Conservation (phyloP, 2,888 invertebrate genomes). For the Punctoribates punctum region DNA sequence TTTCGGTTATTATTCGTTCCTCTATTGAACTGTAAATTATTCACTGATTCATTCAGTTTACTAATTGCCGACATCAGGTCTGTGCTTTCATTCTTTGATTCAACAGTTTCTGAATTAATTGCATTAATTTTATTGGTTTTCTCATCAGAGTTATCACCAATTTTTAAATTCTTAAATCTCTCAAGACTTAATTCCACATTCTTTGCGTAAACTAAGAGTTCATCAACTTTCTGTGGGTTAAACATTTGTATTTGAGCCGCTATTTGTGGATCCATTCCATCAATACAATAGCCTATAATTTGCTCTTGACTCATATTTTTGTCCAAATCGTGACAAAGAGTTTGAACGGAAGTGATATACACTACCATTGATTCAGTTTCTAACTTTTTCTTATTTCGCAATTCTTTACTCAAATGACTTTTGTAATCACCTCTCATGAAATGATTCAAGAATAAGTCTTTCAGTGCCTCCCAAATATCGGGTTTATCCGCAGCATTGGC, state of each 20-base stretch:
- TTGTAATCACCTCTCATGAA: conserved; percentile 27
- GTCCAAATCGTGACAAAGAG: conserved; percentile 19
- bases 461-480: not conserved
- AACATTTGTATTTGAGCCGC: conserved; percentile 6
- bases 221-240: not conserved
- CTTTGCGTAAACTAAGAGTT: not conserved
- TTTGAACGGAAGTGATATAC: not conserved
- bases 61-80: not conserved
- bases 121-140: not conserved
- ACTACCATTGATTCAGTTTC: not conserved
- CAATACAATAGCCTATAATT: not conserved
- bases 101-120: not conserved
- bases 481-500: not conserved
- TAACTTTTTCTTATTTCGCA: not conserved
- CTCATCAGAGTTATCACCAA: not conserved
- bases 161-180: not conserved
- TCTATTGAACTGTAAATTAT: not conserved
- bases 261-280: not conserved
- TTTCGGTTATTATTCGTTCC: not conserved
- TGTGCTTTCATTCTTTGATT: not conserved
- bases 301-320: not conserved
- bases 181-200: conserved; percentile 2
- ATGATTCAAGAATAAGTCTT: not conserved
- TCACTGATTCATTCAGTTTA: not conserved
- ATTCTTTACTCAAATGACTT: not conserved